Conservation (phyloP, 2,113 vertebrate species). For the Capra hircus region DNA sequence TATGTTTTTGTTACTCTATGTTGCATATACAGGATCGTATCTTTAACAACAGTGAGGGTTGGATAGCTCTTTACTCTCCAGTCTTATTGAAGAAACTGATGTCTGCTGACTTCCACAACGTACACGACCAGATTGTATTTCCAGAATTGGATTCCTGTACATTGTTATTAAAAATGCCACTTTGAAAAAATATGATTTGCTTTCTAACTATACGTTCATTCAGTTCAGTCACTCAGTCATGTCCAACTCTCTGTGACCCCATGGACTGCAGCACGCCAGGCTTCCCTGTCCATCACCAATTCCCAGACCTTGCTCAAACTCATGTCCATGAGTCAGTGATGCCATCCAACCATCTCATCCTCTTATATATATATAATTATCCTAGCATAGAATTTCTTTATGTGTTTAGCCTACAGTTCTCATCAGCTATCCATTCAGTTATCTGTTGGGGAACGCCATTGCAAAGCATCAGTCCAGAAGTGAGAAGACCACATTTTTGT, state of each 20-base stretch:
- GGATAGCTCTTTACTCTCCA: not conserved
- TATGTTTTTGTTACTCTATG: not conserved
- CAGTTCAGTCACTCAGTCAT: not conserved
- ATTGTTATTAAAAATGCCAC: not conserved
- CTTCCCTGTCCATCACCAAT: not conserved
- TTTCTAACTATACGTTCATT: not conserved
- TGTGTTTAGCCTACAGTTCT: not conserved
- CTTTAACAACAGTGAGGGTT: not conserved
- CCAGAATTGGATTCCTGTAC: not conserved
- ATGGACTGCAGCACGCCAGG: not conserved
- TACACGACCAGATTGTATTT: not conserved
- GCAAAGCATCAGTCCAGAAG: fast-evolving
- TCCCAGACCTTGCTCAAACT: not conserved
- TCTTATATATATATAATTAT: not conserved
- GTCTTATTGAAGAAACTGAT: not conserved
- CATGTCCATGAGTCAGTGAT: not conserved
- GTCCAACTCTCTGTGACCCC: not conserved
- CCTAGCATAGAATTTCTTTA: not conserved
- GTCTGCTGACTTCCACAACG: not conserved
- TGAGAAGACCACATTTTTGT: fast-evolving
- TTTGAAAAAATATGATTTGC: not conserved
- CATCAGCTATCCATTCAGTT: not conserved
- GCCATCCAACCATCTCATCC: not conserved
- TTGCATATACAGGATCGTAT: not conserved
- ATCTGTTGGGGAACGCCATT: fast-evolving